Evolutionary conservation across 2,888 invertebrate genomes (phyloP), one percentile per base, ranked within the genome.

Genomic region (Aproaerema taeniolella): DNA sequence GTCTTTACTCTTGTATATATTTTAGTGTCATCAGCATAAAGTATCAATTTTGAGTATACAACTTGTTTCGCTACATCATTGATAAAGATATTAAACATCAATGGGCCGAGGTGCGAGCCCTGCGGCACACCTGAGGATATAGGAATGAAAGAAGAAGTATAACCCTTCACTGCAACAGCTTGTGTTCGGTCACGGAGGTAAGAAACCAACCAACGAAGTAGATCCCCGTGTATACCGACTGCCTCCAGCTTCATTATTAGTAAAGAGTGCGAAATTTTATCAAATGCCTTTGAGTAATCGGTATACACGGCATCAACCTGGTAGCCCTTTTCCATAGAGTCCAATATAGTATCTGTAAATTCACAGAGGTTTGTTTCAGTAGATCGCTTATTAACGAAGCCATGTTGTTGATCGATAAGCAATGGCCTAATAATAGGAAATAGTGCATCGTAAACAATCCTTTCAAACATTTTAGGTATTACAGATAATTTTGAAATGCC

Each of bases 231-330:
- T 13, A 47, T 39, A 32, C 45, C 45, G 12, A 39, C 24, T 1
- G 33, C 10, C 7, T 33, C 31, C 1, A 45, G 25, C 30, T 47
- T 45, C 2, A 12, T 8, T 7, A 41, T 16, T 12, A 47, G 38
- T 7, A 41, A 7, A 8, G 12, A 26, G 29, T 40, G 37, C 15
- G 7, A 36, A 15, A 39, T 41, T 41, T 47, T 48, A 26, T 47
- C 48, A 43, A 51, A 51, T 0, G 46, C 44, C 37, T 49, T 51
- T 5, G 43, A 42, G 14, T 31, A 48, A n/a, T 47, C 46, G 2
- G 46, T 46, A 33, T 50, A 47, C 16, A 47, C 38, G 7, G 33
- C 40, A 30, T 51, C 49, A 7, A 52, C 40, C 37, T 48, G 53
- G 7, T 13, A 40, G 2, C 43, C 43, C n/a, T 26, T 13, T 7